A percentile compares a stretch with the other conserved stretches of the same genome.
These are phyloP conservation scores for Microcaecilia unicolor DNA, from an alignment of 2,797 vertebrate species.

Conservation along the genomic window DNA sequence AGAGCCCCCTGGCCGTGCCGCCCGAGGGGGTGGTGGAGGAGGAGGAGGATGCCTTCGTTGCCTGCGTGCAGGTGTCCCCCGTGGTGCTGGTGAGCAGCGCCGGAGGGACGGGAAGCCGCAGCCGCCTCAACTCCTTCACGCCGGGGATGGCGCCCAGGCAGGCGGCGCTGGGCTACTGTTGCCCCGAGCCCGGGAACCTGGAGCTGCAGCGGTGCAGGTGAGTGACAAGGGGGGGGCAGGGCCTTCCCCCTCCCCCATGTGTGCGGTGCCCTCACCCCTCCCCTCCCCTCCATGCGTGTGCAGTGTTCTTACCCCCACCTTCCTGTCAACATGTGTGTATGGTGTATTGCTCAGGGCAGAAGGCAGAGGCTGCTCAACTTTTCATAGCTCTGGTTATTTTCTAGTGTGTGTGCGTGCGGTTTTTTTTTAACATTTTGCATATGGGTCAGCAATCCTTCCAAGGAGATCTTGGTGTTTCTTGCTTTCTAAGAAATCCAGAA, in stretches of 20 bases:
- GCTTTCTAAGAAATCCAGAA: too few species aligned
- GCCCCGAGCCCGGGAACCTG: constrained; percentile 73
- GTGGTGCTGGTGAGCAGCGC: constrained; percentile 38
- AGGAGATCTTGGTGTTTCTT: too few species aligned
- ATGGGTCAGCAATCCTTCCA: too few species aligned
- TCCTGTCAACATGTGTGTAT: too few species aligned
- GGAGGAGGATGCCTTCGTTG: constrained; percentile 55
- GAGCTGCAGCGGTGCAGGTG: constrained; percentile 87
- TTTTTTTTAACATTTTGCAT: too few species aligned
- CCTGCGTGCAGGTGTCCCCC: constrained; percentile 64
- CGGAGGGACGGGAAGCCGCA: constrained; percentile 63
- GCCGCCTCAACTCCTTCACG: constrained; percentile 90
- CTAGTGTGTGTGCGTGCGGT: too few species aligned
- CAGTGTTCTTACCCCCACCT: too few species aligned
- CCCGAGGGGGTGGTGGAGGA: constrained; percentile 14
- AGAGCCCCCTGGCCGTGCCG: too few species aligned
- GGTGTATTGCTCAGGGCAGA: constrained; percentile 45
- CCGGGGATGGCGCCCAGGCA: constrained; percentile 81
- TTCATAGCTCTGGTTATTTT: too few species aligned
- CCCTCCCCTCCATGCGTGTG: too few species aligned
- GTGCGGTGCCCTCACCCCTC: background rate
- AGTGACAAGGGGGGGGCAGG: too few species aligned
- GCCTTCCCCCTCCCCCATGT: background rate
- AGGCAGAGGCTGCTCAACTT: constrained; percentile 55
- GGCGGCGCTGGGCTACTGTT: constrained; percentile 59